Percentiles rank a stretch among this genome's conserved stretches.
These are phyloP conservation scores for Habroteleia sp. DNA, from an alignment of 2,888 invertebrate genomes.

Conservation along the genomic window DNA sequence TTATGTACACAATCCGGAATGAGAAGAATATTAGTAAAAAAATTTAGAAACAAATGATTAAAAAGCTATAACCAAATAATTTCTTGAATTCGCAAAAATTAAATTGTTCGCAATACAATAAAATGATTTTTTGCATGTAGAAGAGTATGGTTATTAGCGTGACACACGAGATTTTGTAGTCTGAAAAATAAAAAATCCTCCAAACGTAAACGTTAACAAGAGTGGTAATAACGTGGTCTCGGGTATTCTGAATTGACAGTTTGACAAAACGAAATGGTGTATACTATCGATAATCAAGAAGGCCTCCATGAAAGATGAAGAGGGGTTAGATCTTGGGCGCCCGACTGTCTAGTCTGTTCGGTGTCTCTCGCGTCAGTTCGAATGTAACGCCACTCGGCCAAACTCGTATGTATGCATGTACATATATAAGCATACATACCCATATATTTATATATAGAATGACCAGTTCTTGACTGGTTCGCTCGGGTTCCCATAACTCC, in stretches of 20 bases:
- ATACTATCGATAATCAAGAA: slow-evolving; percentile 44
- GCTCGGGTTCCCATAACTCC: slow-evolving; percentile 63
- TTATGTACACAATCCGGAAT: too few relatives aligned
- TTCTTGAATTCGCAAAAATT: too few relatives aligned
- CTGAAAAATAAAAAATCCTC: not conserved
- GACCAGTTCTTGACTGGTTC: slow-evolving; percentile 63
- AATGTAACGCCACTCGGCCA: slow-evolving; percentile 68
- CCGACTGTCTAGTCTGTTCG: slow-evolving; percentile 77
- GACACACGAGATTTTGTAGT: not conserved
- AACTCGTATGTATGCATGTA: slow-evolving; percentile 1
- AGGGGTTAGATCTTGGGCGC: slow-evolving; percentile 75
- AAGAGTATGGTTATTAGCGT: not conserved
- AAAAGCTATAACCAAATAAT: too few relatives aligned
- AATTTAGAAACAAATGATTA: too few relatives aligned
- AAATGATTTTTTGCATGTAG: not conserved
- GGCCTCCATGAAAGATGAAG: slow-evolving; percentile 58
- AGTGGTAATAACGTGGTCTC: slow-evolving; percentile 26
- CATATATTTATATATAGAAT: slow-evolving; percentile 47
- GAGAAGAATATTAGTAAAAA: too few relatives aligned
- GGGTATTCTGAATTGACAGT: slow-evolving; percentile 27
- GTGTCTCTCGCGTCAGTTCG: slow-evolving; percentile 72
- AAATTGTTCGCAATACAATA: too few relatives aligned
- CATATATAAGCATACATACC: slow-evolving; percentile 12
- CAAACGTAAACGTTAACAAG: slow-evolving; percentile 11
- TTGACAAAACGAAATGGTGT: slow-evolving; percentile 38